Base-by-base conservation (phyloP, 2,888 invertebrate species). In the Eupithecia insigniata region DNA sequence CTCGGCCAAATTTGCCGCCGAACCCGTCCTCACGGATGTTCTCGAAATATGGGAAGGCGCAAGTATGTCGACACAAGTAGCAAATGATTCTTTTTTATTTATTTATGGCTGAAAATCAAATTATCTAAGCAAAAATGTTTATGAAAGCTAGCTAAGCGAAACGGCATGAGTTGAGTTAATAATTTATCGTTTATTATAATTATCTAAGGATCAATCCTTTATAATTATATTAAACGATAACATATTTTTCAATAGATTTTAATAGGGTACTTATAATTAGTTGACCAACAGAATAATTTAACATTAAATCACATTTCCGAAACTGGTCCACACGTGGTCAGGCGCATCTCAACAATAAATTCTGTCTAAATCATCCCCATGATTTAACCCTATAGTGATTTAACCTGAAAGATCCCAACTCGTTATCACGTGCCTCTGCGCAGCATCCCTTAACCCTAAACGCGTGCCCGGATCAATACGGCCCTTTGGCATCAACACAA, bases 381-480 rank as follows among this genome's bases (percentile, higher is more conserved):
- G 81, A 81, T 79, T 51, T 79, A 77, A 81, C 78, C 79, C 80
- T 80, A 67, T n/a, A 46, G 46, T 46, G 46, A 46, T 73, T 61
- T 74, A 69, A 76, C 51, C 22, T 22, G 22, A 78, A 69, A 68
- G 77, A 80, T 78, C 68, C 65, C 69, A 70, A 85, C 85, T 78
- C 72, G 84, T 82, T 78, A 76, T 78, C 89, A 82, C 89, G 89
- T 91, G 90, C 89, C 83, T 81, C 76, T 73, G 86, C 90, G 89
- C 92, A 92, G 91, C 91, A 87, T 91, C 90, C 80, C 79, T 89
- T 90, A 92, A 93, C 92, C 91, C 91, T 82, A 81, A 92, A 87
- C 92, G 91, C 92, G 92, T 92, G 92, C 90, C 84, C 88, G 86
- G 92, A 90, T 92, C 89, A 91, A 90, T 86, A 83, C 76, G 85